Base-by-base conservation (phyloP, 2,113 vertebrate species). In the Motacilla alba region DNA sequence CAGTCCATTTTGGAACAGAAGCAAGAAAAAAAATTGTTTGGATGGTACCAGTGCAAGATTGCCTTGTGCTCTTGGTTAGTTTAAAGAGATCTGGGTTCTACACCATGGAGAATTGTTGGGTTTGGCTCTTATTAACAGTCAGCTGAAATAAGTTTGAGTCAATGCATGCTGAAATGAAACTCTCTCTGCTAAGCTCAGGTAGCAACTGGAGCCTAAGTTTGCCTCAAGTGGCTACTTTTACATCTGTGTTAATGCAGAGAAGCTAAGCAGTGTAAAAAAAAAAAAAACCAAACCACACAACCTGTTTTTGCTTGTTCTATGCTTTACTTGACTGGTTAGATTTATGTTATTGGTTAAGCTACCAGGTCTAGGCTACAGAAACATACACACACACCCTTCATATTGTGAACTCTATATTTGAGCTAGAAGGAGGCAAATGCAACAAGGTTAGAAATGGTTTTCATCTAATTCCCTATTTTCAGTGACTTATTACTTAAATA, bases 311-410 rank as follows among this genome's bases (percentile, higher is more conserved):
- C 8, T 23, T 15, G 39, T 73, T 69, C 37, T 76, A 3, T 30
- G n/a, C 22, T 80, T 23, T 50, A 50, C 26, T 73, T 44, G 19
- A 49, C 60, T 2, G 3, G 8, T 81, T 37, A 83, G 23, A 26
- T 43, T 58, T 43, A 6, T 39, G 33, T 60, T 56, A 20, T 4
- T 60, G 33, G 27, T 84, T 72, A 83, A 76, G 30, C 26, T 55
- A 66, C 15, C 43, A 90, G 31, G 70, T 62, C n/a, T 79, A 58
- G 27, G 43, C 35, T 83, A 50, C 39, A 82, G 74, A 89, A 81
- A 50, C 19, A 37, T 3, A 16, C 6, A 13, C 27, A 33, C 11
- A 10, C 24, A 2, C 9, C 11, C 18, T 24, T 9, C 3, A 0
- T 53, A 59, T 16, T 67, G 56, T 43, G 67, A 90, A 63, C 11